Conservation (phyloP, 2,888 invertebrate species). For the Cancer borealis region DNA sequence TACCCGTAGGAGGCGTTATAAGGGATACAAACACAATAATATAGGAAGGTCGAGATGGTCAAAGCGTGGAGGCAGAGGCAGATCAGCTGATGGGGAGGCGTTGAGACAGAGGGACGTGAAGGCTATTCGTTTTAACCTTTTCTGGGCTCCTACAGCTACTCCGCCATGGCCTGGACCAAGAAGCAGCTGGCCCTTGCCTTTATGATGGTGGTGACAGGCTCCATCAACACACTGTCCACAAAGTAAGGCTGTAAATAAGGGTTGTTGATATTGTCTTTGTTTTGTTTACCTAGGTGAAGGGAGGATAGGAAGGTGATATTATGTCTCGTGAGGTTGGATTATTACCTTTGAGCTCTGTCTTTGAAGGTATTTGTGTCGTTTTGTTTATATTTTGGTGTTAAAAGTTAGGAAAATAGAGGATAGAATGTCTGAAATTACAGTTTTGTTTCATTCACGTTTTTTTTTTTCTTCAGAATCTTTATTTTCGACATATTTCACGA, state of each 20-base stretch:
- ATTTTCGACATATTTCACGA: too few relatives aligned
- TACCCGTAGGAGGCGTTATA: background rate
- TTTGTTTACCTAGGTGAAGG: background rate
- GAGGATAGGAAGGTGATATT: background rate
- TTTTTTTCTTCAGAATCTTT: background rate
- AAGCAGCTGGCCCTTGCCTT: constrained; percentile 78
- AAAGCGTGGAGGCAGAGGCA: background rate
- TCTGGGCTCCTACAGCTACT: background rate
- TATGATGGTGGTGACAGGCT: constrained; percentile 75
- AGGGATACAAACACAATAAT: background rate
- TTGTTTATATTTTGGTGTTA: too few relatives aligned
- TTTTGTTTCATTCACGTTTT: background rate
- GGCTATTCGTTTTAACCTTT: background rate
- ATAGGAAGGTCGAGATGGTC: background rate
- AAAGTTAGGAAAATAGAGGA: background rate
- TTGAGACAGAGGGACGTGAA: background rate
- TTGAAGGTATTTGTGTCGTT: too few relatives aligned
- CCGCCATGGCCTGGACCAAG: constrained; percentile 58
- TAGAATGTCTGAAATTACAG: background rate
- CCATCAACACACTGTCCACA: constrained; percentile 73
- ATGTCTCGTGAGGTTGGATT: too few relatives aligned
- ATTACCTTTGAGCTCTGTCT: too few relatives aligned
- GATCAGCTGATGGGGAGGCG: background rate
- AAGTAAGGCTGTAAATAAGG: constrained; percentile 63
- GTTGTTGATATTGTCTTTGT: background rate